A percentile compares a stretch with the other conserved stretches of the same genome.
Conservation (phyloP, 2,113 vertebrate species). For the Menidia beryllina region DNA sequence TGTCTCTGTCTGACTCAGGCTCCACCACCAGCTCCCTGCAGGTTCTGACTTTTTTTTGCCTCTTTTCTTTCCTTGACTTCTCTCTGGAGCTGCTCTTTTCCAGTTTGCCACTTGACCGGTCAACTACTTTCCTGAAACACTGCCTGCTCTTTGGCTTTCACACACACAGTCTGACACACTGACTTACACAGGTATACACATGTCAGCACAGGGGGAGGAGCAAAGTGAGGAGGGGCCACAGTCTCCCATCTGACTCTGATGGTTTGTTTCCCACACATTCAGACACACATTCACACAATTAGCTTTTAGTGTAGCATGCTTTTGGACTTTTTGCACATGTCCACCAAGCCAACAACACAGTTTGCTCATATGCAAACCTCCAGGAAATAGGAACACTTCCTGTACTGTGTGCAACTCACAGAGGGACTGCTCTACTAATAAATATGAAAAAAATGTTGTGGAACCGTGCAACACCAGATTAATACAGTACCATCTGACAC, state of each 20-base stretch:
- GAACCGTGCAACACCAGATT: neutral
- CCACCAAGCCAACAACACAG: slow-evolving; percentile 6
- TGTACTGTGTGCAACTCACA: neutral
- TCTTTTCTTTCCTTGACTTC: slow-evolving; percentile 21
- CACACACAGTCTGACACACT: slow-evolving; percentile 26
- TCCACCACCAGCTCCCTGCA: slow-evolving; percentile 12
- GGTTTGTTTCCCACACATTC: slow-evolving; percentile 34
- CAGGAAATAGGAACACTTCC: slow-evolving; percentile 22
- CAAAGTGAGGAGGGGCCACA: slow-evolving; percentile 44
- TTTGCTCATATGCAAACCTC: neutral
- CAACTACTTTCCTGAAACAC: slow-evolving; percentile 42
- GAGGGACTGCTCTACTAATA: too few species aligned
- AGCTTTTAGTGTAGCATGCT: neutral
- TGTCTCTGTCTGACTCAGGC: slow-evolving; percentile 34
- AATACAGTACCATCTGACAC: neutral
- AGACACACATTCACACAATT: slow-evolving; percentile 15
- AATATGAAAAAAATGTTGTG: too few species aligned
- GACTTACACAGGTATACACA: slow-evolving; percentile 45
- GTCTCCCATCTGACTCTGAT: slow-evolving; percentile 24
- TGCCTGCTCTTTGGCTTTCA: slow-evolving; percentile 39
- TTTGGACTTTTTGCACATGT: neutral
- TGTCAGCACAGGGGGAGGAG: slow-evolving; percentile 31
- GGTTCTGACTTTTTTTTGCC: slow-evolving; percentile 21
- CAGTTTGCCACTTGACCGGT: slow-evolving; percentile 42
- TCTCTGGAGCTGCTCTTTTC: slow-evolving; percentile 30